Base-by-base conservation (phyloP, 1,140 invertebrate genomes). In the Nymphalis io region DNA sequence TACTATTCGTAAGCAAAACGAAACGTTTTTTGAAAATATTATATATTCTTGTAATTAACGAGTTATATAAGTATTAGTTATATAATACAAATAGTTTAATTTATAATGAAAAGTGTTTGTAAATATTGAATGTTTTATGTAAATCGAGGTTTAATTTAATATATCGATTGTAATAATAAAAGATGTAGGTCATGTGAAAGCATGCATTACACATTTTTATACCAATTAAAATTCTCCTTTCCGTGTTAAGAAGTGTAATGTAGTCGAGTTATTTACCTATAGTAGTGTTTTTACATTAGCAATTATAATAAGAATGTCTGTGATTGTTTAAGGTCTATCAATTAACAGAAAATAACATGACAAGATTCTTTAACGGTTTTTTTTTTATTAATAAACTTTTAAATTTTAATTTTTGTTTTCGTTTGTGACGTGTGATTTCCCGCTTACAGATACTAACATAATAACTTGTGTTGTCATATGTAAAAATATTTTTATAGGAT, bases 341-440 rank as follows among this genome's bases (percentile, higher is more conserved):
- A 33, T 62, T 23, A 38, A 48, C 51, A 48, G 27, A 33, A 33
- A 3, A 8, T 33, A 59, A 68, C 70, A 75, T 75, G 73, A 75
- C 73, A 73, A 68, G 48, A 68, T 61, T 44, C 38, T 70, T 70
- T 69, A 64, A 12, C 60, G 70, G 62, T 75, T 75, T 70, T 58
- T 73, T 48, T 53, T 55, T 70, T 69, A 70, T 59, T 57, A 75
- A 70, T 69, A 66, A 72, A 72, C 39, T 27, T 55, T 70, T 55
- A 46, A 20, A 38, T 75, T 53, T 57, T 39, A 55, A 51, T 59
- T 33, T 58, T 40, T 42, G 23, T 18, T 63, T 73, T 65, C n/a
- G n/a, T 60, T 63, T 57, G 16, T 23, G 16, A 15, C 40, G 18
- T 60, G 46, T 20, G 20, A 33, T 23, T 46, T 53, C 46, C 60